These are phyloP conservation scores for Pogonocichla stellata DNA, from an alignment of 2,113 vertebrate species.

Conservation along the genomic window DNA sequence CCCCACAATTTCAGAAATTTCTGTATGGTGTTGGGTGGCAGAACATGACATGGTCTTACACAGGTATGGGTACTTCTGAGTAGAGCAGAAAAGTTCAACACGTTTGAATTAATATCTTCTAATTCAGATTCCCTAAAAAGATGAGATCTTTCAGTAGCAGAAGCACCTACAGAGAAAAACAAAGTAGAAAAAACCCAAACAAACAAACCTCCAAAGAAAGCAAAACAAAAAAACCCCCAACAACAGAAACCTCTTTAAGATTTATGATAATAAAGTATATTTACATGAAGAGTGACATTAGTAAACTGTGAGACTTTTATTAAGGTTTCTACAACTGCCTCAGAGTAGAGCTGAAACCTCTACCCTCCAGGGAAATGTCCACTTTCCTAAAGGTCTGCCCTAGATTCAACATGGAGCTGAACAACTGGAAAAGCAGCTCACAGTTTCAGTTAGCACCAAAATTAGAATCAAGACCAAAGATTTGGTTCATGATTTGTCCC, in stretches of 20 bases:
- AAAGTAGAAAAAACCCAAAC: rapidly evolving
- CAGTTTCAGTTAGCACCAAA: background rate
- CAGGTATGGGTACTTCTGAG: background rate
- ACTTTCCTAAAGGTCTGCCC: background rate
- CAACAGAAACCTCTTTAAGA: background rate
- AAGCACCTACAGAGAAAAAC: background rate
- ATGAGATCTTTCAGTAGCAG: background rate
- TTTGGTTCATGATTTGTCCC: background rate
- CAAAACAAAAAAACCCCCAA: background rate
- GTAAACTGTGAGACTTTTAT: background rate
- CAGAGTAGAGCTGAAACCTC: background rate
- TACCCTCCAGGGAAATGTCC: background rate
- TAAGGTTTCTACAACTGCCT: background rate
- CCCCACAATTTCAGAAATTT: background rate
- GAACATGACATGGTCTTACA: background rate
- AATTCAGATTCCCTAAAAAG: background rate
- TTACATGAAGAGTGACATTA: background rate
- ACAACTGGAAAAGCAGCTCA: background rate
- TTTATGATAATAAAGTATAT: background rate
- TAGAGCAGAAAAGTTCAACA: background rate
- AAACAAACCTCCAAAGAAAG: rapidly evolving
- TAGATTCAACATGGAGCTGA: background rate
- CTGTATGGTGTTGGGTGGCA: background rate
- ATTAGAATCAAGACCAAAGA: background rate
- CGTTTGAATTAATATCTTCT: background rate